These are phyloP conservation scores for Chloroceryle amazona DNA, from an alignment of 2,797 vertebrate genomes.

Conservation along the genomic window DNA sequence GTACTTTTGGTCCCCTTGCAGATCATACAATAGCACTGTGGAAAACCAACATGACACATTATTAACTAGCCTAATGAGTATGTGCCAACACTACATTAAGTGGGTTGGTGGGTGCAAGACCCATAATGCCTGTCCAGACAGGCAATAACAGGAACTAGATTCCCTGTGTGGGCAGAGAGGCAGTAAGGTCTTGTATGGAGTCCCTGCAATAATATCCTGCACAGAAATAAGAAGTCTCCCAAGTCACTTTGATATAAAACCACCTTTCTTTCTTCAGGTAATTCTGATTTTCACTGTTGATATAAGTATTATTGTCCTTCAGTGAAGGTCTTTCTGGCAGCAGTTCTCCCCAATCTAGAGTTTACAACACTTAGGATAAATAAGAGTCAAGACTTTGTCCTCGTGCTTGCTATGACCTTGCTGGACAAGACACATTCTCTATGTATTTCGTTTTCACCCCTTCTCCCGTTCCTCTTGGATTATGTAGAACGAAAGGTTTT, in stretches of 20 bases:
- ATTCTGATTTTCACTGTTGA: neutral
- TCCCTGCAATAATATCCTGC: neutral
- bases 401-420: neutral
- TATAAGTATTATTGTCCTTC: neutral
- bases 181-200: neutral
- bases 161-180: neutral
- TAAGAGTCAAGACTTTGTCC: neutral
- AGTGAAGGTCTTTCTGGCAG: neutral
- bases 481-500: neutral
- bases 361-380: neutral
- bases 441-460: neutral
- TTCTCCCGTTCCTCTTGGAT: neutral
- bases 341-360: rapidly evolving
- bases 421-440: neutral
- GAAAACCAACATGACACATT: neutral
- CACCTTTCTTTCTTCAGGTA: neutral
- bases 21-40: rapidly evolving
- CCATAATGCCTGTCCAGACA: neutral
- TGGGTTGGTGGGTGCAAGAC: neutral
- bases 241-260: neutral
- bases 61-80: neutral
- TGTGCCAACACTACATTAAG: neutral
- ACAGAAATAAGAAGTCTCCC: neutral
- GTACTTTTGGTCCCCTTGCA: rapidly evolving
- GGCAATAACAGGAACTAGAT: neutral